phyloP scores from a whole-genome alignment of 1,140 invertebrate species.

The Samia ricini region DNA sequence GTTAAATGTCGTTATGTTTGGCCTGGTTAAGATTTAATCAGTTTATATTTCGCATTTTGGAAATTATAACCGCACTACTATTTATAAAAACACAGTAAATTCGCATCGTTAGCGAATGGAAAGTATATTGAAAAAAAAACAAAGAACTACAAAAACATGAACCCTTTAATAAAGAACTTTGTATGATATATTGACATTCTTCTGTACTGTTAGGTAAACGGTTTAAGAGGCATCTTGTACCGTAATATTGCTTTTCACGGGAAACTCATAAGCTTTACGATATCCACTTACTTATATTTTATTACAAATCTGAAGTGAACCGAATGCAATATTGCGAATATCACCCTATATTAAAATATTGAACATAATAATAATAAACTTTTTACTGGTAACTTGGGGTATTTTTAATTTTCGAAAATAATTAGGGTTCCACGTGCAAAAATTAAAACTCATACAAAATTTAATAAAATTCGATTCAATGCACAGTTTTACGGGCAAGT shows the following conservation, averaged over 20 bases:
- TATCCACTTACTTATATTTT: conserved; percentile 38
- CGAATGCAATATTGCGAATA: conserved; percentile 28
- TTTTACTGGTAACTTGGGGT: not conserved
- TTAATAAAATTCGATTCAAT: too few relatives aligned
- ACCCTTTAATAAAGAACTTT: conserved; percentile 6
- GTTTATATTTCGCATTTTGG: too few relatives aligned
- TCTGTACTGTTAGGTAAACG: conserved; percentile 24
- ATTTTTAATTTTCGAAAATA: not conserved
- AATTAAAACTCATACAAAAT: too few relatives aligned
- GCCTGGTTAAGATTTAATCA: too few relatives aligned
- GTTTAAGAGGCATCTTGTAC: conserved; percentile 29
- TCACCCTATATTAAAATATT: conserved; percentile 12
- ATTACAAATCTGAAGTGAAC: conserved; percentile 32
- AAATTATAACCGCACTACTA: too few relatives aligned
- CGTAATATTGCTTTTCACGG: conserved; percentile 33
- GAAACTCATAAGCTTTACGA: conserved; percentile 43
- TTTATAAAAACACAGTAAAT: too few relatives aligned
- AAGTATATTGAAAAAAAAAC: too few relatives aligned
- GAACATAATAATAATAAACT: not conserved
- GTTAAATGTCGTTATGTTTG: too few relatives aligned
- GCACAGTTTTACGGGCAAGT: too few relatives aligned
- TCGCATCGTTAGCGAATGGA: too few relatives aligned
- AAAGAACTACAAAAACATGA: not conserved
- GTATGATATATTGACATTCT: conserved; percentile 11
- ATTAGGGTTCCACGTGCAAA: too few relatives aligned